These are phyloP conservation scores for Griposia aprilina DNA, from an alignment of 2,888 invertebrate species.

Conservation along the genomic window DNA sequence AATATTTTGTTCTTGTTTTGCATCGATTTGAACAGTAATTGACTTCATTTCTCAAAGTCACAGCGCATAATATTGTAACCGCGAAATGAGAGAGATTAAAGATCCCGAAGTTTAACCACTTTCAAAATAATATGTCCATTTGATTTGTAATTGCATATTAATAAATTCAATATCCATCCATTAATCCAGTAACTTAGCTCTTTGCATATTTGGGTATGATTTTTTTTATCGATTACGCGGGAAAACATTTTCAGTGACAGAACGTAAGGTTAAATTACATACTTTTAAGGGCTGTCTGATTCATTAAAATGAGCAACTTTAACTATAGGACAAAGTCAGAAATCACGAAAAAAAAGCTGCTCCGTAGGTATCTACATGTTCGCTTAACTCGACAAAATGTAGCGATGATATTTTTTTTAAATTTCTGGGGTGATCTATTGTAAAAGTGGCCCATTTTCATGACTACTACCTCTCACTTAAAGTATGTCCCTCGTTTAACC, in stretches of 20 bases:
- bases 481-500: neutral
- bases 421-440: neutral
- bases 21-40: conserved; percentile 35
- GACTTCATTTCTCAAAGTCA: conserved; percentile 43
- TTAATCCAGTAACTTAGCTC: neutral
- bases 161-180: neutral
- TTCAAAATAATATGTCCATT: conserved; percentile 1
- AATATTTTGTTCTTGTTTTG: conserved; percentile 10
- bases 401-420: neutral
- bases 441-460: neutral
- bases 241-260: neutral
- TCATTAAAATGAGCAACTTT: neutral
- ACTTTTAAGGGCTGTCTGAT: neutral
- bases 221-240: neutral
- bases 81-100: conserved; percentile 5
- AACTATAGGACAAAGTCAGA: neutral
- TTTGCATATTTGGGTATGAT: neutral
- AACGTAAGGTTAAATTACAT: neutral
- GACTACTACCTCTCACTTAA: neutral
- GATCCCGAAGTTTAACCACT: neutral
- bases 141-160: neutral
- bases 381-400: neutral
- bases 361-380: neutral
- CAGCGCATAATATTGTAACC: neutral
- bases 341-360: neutral